Evolutionary conservation across 2,888 invertebrate species (phyloP).

Genomic region (Nebria brevicollis): DNA sequence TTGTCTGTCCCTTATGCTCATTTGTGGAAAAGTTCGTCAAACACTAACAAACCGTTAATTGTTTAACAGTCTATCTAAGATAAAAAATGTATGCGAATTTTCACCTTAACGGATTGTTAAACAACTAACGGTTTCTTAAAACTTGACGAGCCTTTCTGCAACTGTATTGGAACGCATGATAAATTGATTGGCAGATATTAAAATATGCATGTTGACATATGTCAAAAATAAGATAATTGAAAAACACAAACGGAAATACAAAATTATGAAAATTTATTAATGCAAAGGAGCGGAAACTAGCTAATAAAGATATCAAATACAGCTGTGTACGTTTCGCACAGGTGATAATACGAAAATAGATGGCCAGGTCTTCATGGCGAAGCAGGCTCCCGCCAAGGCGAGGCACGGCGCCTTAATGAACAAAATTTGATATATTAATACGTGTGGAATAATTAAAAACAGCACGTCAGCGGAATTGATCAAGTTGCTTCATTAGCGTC

Average conservation of each 20-base stretch:
- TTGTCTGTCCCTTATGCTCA: too few relatives aligned
- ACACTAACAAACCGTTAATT: too few relatives aligned
- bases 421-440: slow-evolving; percentile 15
- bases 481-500: not conserved
- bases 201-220: too few relatives aligned
- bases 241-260: slow-evolving; percentile 17
- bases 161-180: too few relatives aligned
- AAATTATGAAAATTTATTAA: not conserved
- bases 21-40: too few relatives aligned
- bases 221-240: slow-evolving; percentile 24
- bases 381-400: not conserved
- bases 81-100: too few relatives aligned
- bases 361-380: not conserved
- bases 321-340: slow-evolving; percentile 4
- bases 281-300: not conserved
- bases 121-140: too few relatives aligned
- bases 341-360: not conserved
- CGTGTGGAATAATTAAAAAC: slow-evolving; percentile 9
- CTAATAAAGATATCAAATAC: slow-evolving; percentile 5
- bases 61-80: too few relatives aligned
- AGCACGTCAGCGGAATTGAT: not conserved
- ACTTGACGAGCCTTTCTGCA: too few relatives aligned
- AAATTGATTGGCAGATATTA: too few relatives aligned
- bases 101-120: too few relatives aligned
- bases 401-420: not conserved